Conservation (phyloP, 2,113 vertebrate genomes). For the Mionectes macconnelli region DNA sequence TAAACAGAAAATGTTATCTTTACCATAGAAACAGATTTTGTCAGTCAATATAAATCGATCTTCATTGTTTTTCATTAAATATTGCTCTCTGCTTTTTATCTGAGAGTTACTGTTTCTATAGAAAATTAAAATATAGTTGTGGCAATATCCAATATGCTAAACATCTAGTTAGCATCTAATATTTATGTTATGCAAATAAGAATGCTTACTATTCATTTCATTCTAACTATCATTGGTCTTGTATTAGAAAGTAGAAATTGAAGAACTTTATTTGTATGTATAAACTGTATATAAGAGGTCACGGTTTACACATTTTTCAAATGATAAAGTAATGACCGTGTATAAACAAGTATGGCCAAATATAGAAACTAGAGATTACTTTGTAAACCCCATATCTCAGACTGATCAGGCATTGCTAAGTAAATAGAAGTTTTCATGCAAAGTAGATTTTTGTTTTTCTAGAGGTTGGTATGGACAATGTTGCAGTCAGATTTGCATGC, state of each 20-base stretch:
- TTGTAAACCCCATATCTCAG: background rate
- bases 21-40: slow-evolving; percentile 48
- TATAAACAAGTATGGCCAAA: background rate
- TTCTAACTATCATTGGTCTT: background rate
- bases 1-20: slow-evolving; percentile 51
- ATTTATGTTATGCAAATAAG: background rate
- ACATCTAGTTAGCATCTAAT: background rate
- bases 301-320: background rate
- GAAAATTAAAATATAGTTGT: background rate
- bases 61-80: slow-evolving; percentile 31
- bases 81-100: slow-evolving; percentile 19
- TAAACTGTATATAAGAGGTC: background rate
- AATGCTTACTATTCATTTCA: background rate
- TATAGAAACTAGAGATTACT: background rate
- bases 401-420: background rate
- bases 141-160: background rate
- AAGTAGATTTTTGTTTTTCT: background rate
- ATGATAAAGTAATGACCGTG: background rate
- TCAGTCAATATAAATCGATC: slow-evolving; percentile 25
- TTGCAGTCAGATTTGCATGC: background rate
- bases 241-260: background rate
- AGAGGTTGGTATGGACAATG: background rate
- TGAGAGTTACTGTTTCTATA: background rate
- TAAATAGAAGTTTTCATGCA: background rate
- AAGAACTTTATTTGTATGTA: background rate